Conservation (phyloP, 1,140 invertebrate species). For the Bicyclus anynana region DNA sequence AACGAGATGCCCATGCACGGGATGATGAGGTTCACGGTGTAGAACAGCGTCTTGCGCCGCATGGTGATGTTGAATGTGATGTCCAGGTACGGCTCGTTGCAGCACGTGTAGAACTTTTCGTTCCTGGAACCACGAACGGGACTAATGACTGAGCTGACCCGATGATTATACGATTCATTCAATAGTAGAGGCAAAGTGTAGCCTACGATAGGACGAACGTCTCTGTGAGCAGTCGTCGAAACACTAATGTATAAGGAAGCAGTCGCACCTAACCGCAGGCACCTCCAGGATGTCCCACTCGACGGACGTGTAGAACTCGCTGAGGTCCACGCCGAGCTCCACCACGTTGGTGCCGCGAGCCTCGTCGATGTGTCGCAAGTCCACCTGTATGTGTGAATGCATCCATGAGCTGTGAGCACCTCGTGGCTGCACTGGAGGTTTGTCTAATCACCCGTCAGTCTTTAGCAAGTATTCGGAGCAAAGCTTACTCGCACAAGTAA, state of each 20-base stretch:
- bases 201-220: no score
- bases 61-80: constrained; percentile 99
- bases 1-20: constrained; percentile 99
- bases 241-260: neutral
- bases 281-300: constrained; percentile 99
- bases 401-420: no score
- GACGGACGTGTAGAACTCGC: constrained; percentile 97
- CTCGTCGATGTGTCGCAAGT: constrained; percentile 94
- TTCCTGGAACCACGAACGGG: no score
- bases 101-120: constrained; percentile 97
- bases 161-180: no score
- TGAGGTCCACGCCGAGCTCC: constrained; percentile 94
- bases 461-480: neutral
- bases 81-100: constrained; percentile 96
- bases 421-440: no score
- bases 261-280: constrained; percentile 88
- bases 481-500: no score
- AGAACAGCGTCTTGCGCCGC: constrained; percentile 97
- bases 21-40: constrained; percentile 98
- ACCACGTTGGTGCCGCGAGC: constrained; percentile 90
- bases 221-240: neutral
- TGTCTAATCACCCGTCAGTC: no score
- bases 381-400: no score
- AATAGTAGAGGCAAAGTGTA: no score
- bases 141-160: no score